Evolutionary conservation across 1,140 invertebrate genomes (phyloP), one percentile per base, ranked within the genome.

Genomic region (Panonychus citri): DNA sequence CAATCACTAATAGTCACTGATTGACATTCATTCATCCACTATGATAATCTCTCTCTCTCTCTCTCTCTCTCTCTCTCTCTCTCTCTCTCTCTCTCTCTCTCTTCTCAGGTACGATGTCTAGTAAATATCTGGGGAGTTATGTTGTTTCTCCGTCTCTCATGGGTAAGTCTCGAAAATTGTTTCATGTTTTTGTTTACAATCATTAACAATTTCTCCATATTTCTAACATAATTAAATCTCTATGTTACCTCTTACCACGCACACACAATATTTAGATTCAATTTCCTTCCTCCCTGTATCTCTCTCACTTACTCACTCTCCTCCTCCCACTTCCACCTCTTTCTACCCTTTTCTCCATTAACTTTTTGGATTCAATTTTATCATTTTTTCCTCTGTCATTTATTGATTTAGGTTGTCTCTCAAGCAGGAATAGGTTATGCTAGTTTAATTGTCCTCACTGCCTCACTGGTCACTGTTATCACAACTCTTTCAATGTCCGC

Each of bases 401-500:
- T 25, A 26, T 52, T 30, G 21, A 21, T 24, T 63, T 60, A 68
- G 82, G 83, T 76, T 55, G 74, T 85, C 74, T 55, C 51, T 26
- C 55, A 60, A 42, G 50, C 59, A 30, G 59, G 59, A 37, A 60
- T 60, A 21, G 25, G 39, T 19, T 37, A 46, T 13, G 55, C 48
- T 25, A 77, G 79, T 26, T 70, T 82, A 57, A 64, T 85, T 55
- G 72, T 89, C 62, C 84, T 88, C 63, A 62, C 76, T 13, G 78
- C 95, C 65, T 90, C 89, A 8, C 79, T 83, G 8, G 88, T 97
- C 37, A 96, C 91, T 63, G 78, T 85, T 59, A 82, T 96, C 62
- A 97, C 94, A 10, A 86, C 91, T 1, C 74, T 96, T 19, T 96
- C 90, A 26, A 81, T 96, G 71, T 91, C 87, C 59, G 93, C 93